These are phyloP conservation scores for Clitarchus hookeri DNA, from an alignment of 2,888 invertebrate genomes.

Conservation along the genomic window DNA sequence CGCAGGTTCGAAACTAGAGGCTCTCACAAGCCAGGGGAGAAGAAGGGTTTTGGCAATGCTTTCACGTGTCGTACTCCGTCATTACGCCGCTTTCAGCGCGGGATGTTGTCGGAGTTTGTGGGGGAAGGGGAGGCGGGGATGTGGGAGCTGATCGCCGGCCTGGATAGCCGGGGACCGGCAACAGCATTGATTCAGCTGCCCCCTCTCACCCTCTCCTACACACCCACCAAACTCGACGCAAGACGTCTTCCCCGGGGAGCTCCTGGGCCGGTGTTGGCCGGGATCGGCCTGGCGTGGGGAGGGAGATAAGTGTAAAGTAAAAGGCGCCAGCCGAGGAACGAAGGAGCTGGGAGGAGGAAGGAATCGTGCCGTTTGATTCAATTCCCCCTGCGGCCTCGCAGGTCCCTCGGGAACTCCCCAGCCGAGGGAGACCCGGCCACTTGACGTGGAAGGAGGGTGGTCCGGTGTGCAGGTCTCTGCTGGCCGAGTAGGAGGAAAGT, in stretches of 20 bases:
- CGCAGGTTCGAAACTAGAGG: no score
- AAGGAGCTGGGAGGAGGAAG: slow-evolving; percentile 22
- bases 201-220: no score
- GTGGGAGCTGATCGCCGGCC: slow-evolving; percentile 22
- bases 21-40: no score
- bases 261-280: no score
- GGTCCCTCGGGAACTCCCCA: neutral
- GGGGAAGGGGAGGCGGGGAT: neutral
- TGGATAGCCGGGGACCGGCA: neutral
- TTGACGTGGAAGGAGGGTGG: neutral
- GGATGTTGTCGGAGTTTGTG: neutral
- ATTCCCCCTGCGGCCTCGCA: slow-evolving; percentile 35
- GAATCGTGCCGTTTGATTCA: slow-evolving; percentile 42
- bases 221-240: no score
- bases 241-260: no score
- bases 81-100: no score
- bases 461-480: no score
- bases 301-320: neutral
- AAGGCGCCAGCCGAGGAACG: neutral
- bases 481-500: no score
- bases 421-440: neutral
- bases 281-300: neutral
- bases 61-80: no score
- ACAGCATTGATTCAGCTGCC: no score
- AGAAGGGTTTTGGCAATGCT: no score